A percentile compares a stretch with the other conserved stretches of the same genome.
These are phyloP conservation scores for Drosophila seguyi DNA, from an alignment of 1,140 invertebrate genomes.

Conservation along the genomic window DNA sequence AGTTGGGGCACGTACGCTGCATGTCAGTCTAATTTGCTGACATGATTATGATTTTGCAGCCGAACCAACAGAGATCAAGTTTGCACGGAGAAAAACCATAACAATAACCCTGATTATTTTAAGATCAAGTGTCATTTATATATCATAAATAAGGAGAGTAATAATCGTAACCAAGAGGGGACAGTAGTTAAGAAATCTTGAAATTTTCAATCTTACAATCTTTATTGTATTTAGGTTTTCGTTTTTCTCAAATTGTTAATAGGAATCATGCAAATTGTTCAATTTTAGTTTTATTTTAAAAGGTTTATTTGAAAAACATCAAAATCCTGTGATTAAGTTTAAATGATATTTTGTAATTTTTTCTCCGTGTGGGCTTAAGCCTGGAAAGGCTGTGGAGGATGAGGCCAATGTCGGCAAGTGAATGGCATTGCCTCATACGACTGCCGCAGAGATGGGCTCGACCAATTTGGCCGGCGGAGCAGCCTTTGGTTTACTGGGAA, in stretches of 20 bases:
- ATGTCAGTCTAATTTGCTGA: constrained; percentile 83
- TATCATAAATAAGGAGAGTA: neutral
- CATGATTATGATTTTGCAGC: constrained; percentile 80
- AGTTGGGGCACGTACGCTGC: constrained; percentile 77
- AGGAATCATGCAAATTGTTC: too few species aligned
- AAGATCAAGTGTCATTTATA: constrained; percentile 3
- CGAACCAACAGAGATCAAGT: constrained; percentile 48
- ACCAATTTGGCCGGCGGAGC: constrained; percentile 35
- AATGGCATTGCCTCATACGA: constrained; percentile 57
- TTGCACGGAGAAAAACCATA: constrained; percentile 16
- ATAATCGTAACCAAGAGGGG: neutral
- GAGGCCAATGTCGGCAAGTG: constrained; percentile 67
- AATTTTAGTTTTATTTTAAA: too few species aligned
- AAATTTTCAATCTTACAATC: too few species aligned
- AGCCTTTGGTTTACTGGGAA: constrained; percentile 28
- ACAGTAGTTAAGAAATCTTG: too few species aligned
- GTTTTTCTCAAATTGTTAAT: too few species aligned
- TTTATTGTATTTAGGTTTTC: too few species aligned
- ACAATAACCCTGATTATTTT: neutral
- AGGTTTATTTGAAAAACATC: too few species aligned
- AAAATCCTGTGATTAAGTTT: too few species aligned
- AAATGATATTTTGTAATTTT: neutral
- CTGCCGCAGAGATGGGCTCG: constrained; percentile 41
- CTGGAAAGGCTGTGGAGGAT: constrained; percentile 29
- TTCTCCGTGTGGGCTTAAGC: constrained; percentile 23